Evolutionary conservation across 1,140 invertebrate species (phyloP).

Genomic region (Diplogasteroides magnus): DNA sequence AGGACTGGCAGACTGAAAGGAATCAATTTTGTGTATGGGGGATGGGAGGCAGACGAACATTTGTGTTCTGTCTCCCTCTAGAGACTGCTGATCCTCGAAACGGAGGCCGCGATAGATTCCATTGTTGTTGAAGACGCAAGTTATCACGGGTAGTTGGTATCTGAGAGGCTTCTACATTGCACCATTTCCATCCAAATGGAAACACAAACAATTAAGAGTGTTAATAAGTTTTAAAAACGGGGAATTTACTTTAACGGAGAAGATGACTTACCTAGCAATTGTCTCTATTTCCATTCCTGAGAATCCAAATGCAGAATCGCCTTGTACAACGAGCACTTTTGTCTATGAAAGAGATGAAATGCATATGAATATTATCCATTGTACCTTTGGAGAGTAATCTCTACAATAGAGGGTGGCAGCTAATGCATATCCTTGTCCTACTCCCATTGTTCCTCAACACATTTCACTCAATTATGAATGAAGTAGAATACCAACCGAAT

Average conservation of each 20-base stretch:
- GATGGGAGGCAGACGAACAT: conserved; percentile 55
- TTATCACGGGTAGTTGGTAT: conserved; percentile 81
- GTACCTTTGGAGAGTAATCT: conserved; percentile 71
- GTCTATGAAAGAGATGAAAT: conserved; percentile 71
- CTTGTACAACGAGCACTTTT: conserved; percentile 76
- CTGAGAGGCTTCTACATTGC: conserved; percentile 57
- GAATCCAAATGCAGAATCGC: conserved; percentile 93
- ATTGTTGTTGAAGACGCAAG: conserved; percentile 90
- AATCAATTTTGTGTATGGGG: conserved; percentile 6
- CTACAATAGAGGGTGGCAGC: conserved; percentile 83
- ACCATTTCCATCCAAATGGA: neutral
- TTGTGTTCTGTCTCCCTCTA: conserved; percentile 62
- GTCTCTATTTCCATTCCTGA: conserved; percentile 96
- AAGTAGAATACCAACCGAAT: conserved; percentile 64
- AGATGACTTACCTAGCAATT: conserved; percentile 67
- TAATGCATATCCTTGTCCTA: conserved; percentile 84
- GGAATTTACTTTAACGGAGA: neutral
- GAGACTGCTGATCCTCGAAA: conserved; percentile 68
- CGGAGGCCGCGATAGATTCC: conserved; percentile 84
- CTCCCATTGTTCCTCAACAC: conserved; percentile 74
- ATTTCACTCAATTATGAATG: neutral
- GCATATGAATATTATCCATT: too few species aligned
- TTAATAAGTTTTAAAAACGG: neutral
- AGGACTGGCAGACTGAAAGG: conserved; percentile 73
- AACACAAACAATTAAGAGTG: neutral